Conservation (phyloP, 2,797 vertebrate genomes). For the Tragelaphus oryx region DNA sequence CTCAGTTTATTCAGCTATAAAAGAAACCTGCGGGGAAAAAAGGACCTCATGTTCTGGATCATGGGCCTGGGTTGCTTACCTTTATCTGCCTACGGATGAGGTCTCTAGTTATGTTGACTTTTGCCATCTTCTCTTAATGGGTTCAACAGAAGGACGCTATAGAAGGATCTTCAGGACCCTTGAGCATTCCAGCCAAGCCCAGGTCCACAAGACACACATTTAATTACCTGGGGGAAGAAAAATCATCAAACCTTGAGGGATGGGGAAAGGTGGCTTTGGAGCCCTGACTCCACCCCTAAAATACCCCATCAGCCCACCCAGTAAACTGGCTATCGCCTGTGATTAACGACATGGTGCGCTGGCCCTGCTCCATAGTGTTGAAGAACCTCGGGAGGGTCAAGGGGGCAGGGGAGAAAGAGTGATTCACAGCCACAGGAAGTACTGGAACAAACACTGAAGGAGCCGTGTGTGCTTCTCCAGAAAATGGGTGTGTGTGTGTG, state of each 20-base stretch:
- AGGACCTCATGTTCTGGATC: neutral
- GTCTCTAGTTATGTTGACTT: constrained; percentile 94
- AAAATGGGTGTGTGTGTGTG: neutral
- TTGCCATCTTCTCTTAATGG: constrained; percentile 86
- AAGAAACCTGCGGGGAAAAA: neutral
- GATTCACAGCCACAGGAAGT: neutral
- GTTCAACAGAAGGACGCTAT: constrained; percentile 73
- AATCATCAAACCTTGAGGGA: constrained; percentile 15
- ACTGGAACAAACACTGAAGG: neutral
- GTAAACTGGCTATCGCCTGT: neutral
- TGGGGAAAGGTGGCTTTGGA: neutral
- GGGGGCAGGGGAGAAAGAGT: neutral
- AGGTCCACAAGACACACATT: constrained; percentile 69
- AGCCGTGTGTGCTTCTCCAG: neutral
- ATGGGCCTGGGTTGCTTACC: constrained; percentile 68
- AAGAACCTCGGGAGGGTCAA: neutral
- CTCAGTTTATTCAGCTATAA: neutral
- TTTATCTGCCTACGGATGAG: constrained; percentile 92
- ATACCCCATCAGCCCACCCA: neutral
- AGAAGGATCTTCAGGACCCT: constrained; percentile 77
- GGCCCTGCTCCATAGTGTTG: neutral
- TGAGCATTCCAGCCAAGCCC: constrained; percentile 80
- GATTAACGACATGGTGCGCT: rapidly evolving
- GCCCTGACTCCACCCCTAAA: neutral
- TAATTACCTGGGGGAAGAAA: constrained; percentile 77